phyloP scores from a whole-genome alignment of 2,113 vertebrate species.

The Menura novaehollandiae region DNA sequence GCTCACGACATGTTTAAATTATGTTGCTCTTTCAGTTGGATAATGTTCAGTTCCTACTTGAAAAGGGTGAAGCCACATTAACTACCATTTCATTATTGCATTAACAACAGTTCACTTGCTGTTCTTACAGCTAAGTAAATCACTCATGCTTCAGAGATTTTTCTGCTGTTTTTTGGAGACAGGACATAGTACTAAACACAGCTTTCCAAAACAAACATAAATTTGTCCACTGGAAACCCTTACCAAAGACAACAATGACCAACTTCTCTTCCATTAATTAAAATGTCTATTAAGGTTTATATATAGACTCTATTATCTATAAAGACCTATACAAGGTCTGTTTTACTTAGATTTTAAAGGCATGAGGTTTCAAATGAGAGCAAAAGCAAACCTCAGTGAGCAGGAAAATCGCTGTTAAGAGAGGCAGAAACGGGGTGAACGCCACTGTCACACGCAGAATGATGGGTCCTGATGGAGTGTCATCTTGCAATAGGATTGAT shows the following conservation, averaged over 20 bases:
- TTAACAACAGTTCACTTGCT: constrained; percentile 62
- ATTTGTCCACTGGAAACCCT: neutral
- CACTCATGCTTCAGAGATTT: constrained; percentile 18
- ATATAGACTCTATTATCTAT: too few species aligned
- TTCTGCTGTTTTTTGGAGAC: neutral
- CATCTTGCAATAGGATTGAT: neutral
- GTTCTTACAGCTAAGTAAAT: constrained; percentile 39
- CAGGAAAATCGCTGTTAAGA: neutral
- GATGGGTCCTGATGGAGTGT: neutral
- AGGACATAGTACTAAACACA: neutral
- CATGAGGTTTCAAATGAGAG: neutral
- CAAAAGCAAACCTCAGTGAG: neutral
- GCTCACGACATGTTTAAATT: constrained; percentile 42
- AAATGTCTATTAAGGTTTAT: neutral
- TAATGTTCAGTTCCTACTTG: neutral
- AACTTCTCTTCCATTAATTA: neutral
- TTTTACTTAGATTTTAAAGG: neutral
- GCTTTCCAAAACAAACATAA: neutral
- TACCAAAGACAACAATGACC: neutral
- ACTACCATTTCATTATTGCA: constrained; percentile 55
- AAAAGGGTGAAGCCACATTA: constrained; percentile 21
- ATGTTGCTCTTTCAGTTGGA: constrained; percentile 36
- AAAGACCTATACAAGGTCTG: neutral
- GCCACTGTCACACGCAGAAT: neutral
- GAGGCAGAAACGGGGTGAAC: neutral